These are phyloP conservation scores for Neopelma chrysocephalum DNA, from an alignment of 2,797 vertebrate genomes.

Conservation along the genomic window DNA sequence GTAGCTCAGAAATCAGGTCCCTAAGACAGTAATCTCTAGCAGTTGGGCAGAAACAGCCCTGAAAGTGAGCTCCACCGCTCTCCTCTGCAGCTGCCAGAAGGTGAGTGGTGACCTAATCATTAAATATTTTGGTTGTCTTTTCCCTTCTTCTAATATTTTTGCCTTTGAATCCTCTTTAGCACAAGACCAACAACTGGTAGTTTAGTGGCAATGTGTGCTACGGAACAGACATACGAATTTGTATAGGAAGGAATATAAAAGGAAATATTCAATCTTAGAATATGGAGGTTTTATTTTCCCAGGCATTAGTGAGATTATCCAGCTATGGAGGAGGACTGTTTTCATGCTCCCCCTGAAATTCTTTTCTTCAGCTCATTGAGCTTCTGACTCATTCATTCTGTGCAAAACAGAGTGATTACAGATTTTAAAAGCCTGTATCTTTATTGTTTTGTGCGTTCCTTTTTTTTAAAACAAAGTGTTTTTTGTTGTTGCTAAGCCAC, in stretches of 20 bases:
- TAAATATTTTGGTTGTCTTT: background rate
- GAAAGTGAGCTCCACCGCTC: background rate
- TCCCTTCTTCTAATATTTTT: background rate
- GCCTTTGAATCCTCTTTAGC: background rate
- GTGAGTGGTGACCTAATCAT: background rate
- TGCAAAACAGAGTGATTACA: conserved; percentile 24
- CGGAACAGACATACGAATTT: background rate
- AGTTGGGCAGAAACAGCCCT: background rate
- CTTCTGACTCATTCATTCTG: conserved; percentile 48
- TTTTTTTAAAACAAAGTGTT: background rate
- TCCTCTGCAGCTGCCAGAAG: background rate
- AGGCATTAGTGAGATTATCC: background rate
- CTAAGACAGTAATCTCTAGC: background rate
- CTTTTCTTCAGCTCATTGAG: conserved; percentile 10
- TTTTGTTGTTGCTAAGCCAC: background rate
- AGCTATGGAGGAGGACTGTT: background rate
- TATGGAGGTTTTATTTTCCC: conserved; percentile 30
- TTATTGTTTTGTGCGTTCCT: background rate
- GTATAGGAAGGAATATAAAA: background rate
- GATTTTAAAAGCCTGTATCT: conserved; percentile 12
- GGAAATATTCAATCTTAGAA: background rate
- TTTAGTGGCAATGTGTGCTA: background rate
- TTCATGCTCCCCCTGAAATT: conserved; percentile 24
- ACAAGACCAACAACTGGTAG: background rate
- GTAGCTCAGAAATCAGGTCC: background rate